phyloP scores from a whole-genome alignment of 2,888 invertebrate species.

The Tricholauxania praeusta region DNA sequence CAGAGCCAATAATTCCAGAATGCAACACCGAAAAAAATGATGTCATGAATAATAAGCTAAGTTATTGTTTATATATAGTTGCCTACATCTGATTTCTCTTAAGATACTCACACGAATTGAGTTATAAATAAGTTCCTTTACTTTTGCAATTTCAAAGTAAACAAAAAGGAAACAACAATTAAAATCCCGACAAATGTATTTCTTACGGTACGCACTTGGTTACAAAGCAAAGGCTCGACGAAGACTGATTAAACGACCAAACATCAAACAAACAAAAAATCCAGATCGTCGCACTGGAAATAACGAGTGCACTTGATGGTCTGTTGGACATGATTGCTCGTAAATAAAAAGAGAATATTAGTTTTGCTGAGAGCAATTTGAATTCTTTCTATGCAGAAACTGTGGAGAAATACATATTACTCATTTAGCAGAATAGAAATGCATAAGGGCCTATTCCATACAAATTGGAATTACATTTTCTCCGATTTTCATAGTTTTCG shows the following conservation, averaged over 20 bases:
- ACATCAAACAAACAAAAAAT: not conserved
- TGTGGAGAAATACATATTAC: too few relatives aligned
- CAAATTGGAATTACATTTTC: too few relatives aligned
- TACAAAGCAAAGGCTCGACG: conserved; percentile 6
- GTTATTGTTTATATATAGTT: not conserved
- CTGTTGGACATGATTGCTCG: too few relatives aligned
- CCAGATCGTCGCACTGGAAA: conserved; percentile 15
- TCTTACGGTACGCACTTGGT: not conserved
- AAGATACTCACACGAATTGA: conserved; percentile 41
- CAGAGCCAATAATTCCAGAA: too few relatives aligned
- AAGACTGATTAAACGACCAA: conserved; percentile 21
- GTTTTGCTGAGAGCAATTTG: too few relatives aligned
- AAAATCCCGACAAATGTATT: conserved; percentile 21
- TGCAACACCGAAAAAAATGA: too few relatives aligned
- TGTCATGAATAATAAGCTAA: too few relatives aligned
- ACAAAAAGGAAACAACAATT: conserved; percentile 35
- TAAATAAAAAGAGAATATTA: too few relatives aligned
- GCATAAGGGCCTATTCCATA: too few relatives aligned
- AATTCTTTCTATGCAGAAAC: too few relatives aligned
- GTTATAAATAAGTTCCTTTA: conserved; percentile 40
- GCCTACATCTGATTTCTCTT: conserved; percentile 1
- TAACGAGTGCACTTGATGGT: conserved; percentile 3
- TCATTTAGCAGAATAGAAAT: too few relatives aligned
- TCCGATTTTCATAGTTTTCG: too few relatives aligned
- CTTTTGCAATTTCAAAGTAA: conserved; percentile 35